These are phyloP conservation scores for Napeogenes sylphis DNA, from an alignment of 2,888 invertebrate species.

Conservation along the genomic window DNA sequence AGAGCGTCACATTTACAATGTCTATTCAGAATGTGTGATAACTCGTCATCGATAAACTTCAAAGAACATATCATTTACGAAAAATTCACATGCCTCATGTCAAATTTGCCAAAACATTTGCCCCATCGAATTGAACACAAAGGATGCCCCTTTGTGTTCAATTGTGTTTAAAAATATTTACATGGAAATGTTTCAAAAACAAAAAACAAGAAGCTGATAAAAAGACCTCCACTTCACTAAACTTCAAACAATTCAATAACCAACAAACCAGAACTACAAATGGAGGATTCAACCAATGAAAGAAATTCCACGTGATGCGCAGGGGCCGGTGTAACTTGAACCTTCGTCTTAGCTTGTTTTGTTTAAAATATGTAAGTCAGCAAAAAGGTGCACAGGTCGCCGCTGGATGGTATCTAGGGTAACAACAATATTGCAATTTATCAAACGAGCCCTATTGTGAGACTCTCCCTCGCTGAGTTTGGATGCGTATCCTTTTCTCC, in stretches of 20 bases:
- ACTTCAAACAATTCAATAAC: conserved; percentile 40
- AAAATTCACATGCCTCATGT: background rate
- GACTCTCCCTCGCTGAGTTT: conserved; percentile 48
- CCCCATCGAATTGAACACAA: background rate
- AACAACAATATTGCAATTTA: conserved; percentile 72
- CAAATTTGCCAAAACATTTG: background rate
- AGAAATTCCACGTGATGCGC: conserved; percentile 37
- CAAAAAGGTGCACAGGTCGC: conserved; percentile 48
- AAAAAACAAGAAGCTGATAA: conserved; percentile 23
- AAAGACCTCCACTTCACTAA: conserved; percentile 31
- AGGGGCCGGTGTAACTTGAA: conserved; percentile 28
- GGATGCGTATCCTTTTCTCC: conserved; percentile 41
- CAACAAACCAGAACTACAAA: conserved; percentile 36
- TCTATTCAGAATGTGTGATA: background rate
- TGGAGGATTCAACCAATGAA: conserved; percentile 38
- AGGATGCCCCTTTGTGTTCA: no score
- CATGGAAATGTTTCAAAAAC: conserved; percentile 13
- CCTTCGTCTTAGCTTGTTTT: conserved; percentile 24
- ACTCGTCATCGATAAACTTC: background rate
- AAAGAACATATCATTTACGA: background rate
- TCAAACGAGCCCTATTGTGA: conserved; percentile 74
- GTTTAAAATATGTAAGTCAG: conserved; percentile 27
- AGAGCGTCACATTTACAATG: conserved; percentile 10
- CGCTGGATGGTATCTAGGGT: conserved; percentile 37
- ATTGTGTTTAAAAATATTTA: conserved; percentile 9